Conservation (phyloP, 92 coral and sea anemone genomes). For the Phenganax stokvisi region DNA sequence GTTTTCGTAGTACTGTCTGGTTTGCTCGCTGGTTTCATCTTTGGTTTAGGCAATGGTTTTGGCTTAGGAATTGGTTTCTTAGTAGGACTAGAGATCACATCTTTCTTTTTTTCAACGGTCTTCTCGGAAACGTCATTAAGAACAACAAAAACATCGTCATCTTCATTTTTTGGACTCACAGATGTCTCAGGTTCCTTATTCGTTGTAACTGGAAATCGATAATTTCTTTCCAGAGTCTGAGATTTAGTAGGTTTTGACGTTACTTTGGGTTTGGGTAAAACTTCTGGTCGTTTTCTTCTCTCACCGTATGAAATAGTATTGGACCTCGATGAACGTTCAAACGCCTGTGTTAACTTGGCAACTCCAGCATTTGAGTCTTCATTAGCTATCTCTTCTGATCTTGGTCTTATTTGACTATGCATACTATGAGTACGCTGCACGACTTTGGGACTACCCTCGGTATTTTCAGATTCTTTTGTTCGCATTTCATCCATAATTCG, state of each 20-base stretch:
- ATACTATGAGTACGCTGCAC: conserved; percentile 6
- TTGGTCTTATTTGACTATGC: neutral
- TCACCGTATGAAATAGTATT: conserved; percentile 21
- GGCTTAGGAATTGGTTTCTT: conserved; percentile 32
- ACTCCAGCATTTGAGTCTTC: conserved; percentile 30
- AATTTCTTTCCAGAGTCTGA: conserved; percentile 22
- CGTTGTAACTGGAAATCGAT: conserved; percentile 20
- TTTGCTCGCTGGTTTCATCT: neutral
- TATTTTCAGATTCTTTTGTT: conserved; percentile 3
- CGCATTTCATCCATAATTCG: conserved; percentile 14
- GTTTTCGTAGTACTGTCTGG: neutral
- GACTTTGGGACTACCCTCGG: neutral
- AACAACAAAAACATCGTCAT: conserved; percentile 9
- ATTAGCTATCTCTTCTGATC: neutral
- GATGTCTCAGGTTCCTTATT: neutral
- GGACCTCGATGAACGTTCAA: conserved; percentile 26
- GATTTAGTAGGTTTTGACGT: conserved; percentile 12
- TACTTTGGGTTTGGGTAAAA: conserved; percentile 29
- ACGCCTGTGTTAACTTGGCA: conserved; percentile 26
- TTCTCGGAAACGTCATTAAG: conserved; percentile 1
- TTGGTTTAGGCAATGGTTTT: conserved; percentile 38
- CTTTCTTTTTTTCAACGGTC: neutral
- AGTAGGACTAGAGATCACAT: conserved; percentile 4
- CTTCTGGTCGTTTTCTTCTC: conserved; percentile 24
- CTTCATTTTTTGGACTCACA: neutral